Evolutionary conservation across 1,140 invertebrate genomes (phyloP).

Genomic region (Caenorhabditis brenneri): DNA sequence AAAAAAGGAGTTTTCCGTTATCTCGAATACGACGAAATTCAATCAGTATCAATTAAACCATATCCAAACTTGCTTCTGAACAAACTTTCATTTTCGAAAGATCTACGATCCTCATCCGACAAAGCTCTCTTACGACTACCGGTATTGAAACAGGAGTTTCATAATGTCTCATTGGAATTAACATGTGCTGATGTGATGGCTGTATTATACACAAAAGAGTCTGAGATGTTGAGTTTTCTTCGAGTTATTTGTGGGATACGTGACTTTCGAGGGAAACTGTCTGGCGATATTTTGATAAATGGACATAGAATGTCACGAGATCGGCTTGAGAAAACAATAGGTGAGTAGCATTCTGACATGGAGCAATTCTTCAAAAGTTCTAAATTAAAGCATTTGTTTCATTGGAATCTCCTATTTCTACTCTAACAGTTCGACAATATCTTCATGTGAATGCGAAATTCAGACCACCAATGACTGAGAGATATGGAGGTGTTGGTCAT

Average conservation of each 20-base stretch:
- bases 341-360: background rate
- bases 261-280: background rate
- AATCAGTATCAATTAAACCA: background rate
- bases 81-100: slow-evolving; percentile 20
- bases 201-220: background rate
- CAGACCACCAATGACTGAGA: slow-evolving; percentile 73
- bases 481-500: slow-evolving; percentile 73
- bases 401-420: background rate
- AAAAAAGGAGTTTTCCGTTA: slow-evolving; percentile 16
- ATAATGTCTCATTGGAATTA: background rate
- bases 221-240: background rate
- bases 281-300: slow-evolving; percentile 6
- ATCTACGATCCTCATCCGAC: background rate
- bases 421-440: slow-evolving; percentile 82
- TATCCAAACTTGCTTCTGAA: slow-evolving; percentile 19
- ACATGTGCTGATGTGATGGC: slow-evolving; percentile 12
- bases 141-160: background rate
- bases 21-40: slow-evolving; percentile 10
- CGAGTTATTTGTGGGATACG: background rate
- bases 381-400: background rate
- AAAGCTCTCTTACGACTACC: background rate
- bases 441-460: slow-evolving; percentile 81
- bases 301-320: background rate
- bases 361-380: background rate
- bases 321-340: background rate